phyloP scores from a whole-genome alignment of 2,113 vertebrate genomes.

The Morone saxatilis region DNA sequence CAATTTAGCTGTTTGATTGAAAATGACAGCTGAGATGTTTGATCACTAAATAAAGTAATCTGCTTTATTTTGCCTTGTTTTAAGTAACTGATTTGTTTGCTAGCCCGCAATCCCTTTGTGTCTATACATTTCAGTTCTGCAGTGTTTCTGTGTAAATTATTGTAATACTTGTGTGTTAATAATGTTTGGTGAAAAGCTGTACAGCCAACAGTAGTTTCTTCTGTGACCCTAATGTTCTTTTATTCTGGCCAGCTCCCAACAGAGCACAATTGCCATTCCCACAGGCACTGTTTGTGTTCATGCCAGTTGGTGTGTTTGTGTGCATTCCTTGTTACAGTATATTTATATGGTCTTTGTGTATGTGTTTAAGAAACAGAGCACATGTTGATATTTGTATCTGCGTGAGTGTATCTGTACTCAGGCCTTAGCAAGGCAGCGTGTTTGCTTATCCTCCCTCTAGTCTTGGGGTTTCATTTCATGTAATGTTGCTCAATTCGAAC shows the following conservation, averaged over 20 bases:
- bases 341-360: slow-evolving; percentile 41
- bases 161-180: too few relatives aligned
- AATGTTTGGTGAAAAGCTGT: slow-evolving; percentile 30
- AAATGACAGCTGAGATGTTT: not conserved
- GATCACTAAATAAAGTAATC: not conserved
- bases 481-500: slow-evolving; percentile 76
- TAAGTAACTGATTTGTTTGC: slow-evolving; percentile 20
- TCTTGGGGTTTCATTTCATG: slow-evolving; percentile 67
- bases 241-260: slow-evolving; percentile 15
- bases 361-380: slow-evolving; percentile 30
- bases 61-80: not conserved
- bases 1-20: not conserved
- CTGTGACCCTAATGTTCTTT: slow-evolving; percentile 34
- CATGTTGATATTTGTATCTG: slow-evolving; percentile 50
- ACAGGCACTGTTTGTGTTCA: slow-evolving; percentile 21
- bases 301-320: slow-evolving; percentile 37
- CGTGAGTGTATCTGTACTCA: slow-evolving; percentile 7
- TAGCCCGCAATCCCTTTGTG: not conserved
- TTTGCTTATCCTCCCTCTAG: slow-evolving; percentile 60
- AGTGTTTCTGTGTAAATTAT: slow-evolving; percentile 26
- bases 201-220: slow-evolving; percentile 32
- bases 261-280: slow-evolving; percentile 22
- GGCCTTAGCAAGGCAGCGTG: slow-evolving; percentile 26
- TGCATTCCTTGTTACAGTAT: slow-evolving; percentile 32
- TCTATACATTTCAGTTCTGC: slow-evolving; percentile 16